These are phyloP conservation scores for Volucella inflata DNA, from an alignment of 2,888 invertebrate genomes.

Conservation along the genomic window DNA sequence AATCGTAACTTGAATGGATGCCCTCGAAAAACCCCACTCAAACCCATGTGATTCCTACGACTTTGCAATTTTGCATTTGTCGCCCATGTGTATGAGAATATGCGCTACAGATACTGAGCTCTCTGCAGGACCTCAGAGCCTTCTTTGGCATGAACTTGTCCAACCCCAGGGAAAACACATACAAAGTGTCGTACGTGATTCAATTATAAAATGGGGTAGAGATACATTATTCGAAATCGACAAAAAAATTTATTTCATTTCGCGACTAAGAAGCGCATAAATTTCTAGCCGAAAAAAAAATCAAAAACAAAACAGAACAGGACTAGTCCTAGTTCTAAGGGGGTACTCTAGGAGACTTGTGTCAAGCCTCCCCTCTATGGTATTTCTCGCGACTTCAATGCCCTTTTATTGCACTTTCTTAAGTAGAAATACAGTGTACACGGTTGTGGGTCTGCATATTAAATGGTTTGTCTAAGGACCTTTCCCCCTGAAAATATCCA, in stretches of 20 bases:
- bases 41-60: conserved; percentile 38
- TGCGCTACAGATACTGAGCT: conserved; percentile 31
- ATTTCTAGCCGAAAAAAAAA: conserved; percentile 52
- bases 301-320: no score
- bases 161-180: conserved; percentile 42
- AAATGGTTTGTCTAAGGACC: conserved; percentile 53
- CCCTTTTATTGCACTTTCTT: conserved; percentile 68
- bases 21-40: not conserved
- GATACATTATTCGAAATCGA: conserved; percentile 59
- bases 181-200: conserved; percentile 83
- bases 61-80: conserved; percentile 68
- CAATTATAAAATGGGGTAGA: conserved; percentile 82
- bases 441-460: conserved; percentile 68
- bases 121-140: conserved; percentile 18
- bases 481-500: not conserved
- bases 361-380: not conserved
- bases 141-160: not conserved
- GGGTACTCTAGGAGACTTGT: not conserved
- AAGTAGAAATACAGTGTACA: conserved; percentile 42
- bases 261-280: conserved; percentile 57
- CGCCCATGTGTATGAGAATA: not conserved
- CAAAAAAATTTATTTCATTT: conserved; percentile 59
- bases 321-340: conserved; percentile 33
- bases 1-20: conserved; percentile 22
- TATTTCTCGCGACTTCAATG: conserved; percentile 30